Evolutionary conservation across 2,113 vertebrate species (phyloP).

Genomic region (Diglossa brunneiventris): DNA sequence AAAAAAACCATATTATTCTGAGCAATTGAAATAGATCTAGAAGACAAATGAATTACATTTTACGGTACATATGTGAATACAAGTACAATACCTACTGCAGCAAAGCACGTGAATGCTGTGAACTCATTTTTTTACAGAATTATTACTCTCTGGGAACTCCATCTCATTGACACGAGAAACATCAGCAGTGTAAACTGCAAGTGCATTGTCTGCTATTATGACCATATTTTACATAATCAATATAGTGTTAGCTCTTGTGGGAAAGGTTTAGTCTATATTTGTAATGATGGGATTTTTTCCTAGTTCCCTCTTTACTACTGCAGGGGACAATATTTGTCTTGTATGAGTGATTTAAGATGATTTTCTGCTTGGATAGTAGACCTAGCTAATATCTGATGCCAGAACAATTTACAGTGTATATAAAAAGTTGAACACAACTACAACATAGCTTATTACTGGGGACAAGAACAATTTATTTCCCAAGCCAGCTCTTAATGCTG

Average conservation of each 20-base stretch:
- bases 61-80: not conserved
- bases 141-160: not conserved
- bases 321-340: not conserved
- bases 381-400: slow-evolving; percentile 32
- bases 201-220: not conserved
- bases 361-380: slow-evolving; percentile 39
- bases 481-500: not conserved
- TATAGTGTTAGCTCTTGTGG: not conserved
- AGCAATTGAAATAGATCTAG: not conserved
- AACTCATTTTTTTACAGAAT: not conserved
- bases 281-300: rapidly evolving
- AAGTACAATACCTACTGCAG: not conserved
- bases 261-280: not conserved
- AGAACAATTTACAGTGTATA: slow-evolving; percentile 9
- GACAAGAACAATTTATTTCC: not conserved
- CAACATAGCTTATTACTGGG: not conserved
- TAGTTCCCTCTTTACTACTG: not conserved
- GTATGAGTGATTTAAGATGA: slow-evolving; percentile 15
- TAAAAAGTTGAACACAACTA: not conserved
- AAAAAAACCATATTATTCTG: not conserved
- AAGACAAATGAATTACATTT: not conserved
- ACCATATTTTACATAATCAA: not conserved
- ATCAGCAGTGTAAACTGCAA: not conserved
- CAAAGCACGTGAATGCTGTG: not conserved
- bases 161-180: not conserved